Percentiles rank a stretch among this genome's conserved stretches.
Evolutionary conservation across 2,797 vertebrate species (phyloP).

Genomic region (Halcyon leucocephala): DNA sequence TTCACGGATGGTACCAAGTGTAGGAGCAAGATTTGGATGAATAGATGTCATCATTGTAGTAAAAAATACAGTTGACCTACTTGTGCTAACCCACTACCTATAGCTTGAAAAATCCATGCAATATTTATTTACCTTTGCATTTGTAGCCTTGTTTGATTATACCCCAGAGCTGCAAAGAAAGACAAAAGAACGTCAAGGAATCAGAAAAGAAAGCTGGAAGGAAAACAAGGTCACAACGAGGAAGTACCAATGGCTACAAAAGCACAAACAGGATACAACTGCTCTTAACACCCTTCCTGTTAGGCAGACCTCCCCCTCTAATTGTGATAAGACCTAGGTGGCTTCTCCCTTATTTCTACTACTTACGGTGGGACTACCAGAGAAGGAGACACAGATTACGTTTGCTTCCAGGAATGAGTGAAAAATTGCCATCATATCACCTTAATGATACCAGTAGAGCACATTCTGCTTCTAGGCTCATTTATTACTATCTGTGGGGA

Average conservation of each 20-base stretch:
- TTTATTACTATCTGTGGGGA: neutral
- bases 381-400: neutral
- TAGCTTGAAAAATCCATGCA: neutral
- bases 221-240: slow-evolving; percentile 72
- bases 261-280: slow-evolving; percentile 86
- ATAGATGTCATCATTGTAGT: neutral
- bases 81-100: neutral
- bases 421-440: neutral
- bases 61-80: neutral
- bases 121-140: slow-evolving; percentile 91
- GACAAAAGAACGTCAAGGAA: slow-evolving; percentile 74
- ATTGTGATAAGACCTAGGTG: slow-evolving; percentile 25
- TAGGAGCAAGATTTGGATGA: neutral
- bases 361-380: neutral
- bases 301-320: slow-evolving; percentile 41
- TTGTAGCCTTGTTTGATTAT: slow-evolving; percentile 99
- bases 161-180: slow-evolving; percentile 93
- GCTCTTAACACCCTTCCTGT: slow-evolving; percentile 86
- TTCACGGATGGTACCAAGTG: neutral
- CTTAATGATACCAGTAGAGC: neutral
- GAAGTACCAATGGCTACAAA: slow-evolving; percentile 68
- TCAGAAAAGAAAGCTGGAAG: slow-evolving; percentile 71
- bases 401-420: neutral
- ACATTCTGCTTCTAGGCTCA: neutral
- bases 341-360: slow-evolving; percentile 47